phyloP scores from a whole-genome alignment of 2,113 vertebrate genomes.

The Pollachius pollachius region DNA sequence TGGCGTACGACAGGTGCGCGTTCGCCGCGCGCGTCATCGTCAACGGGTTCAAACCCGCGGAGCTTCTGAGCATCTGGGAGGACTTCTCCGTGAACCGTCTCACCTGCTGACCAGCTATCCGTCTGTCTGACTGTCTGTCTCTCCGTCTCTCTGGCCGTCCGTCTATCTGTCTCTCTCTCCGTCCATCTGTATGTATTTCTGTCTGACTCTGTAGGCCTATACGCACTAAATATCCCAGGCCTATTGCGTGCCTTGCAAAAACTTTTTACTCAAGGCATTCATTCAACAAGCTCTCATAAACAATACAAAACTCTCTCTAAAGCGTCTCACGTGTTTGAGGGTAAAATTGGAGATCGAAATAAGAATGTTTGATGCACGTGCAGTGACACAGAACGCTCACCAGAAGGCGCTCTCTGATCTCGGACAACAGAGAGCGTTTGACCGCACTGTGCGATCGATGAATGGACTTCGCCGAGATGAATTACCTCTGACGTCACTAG shows the following conservation, averaged over 20 bases:
- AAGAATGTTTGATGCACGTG: background rate
- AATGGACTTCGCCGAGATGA: too few species aligned
- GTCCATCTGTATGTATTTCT: too few species aligned
- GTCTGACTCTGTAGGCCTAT: background rate
- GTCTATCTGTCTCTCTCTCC: background rate
- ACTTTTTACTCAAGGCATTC: background rate
- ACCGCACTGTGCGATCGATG: too few species aligned
- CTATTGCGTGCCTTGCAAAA: background rate
- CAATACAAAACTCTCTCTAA: background rate
- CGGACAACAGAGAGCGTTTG: background rate
- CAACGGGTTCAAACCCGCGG: conserved; percentile 50
- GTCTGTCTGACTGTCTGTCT: background rate
- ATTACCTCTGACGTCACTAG: too few species aligned
- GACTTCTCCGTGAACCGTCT: conserved; percentile 51
- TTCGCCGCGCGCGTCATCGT: conserved; percentile 56
- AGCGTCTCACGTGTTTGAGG: background rate
- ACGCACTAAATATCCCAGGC: background rate
- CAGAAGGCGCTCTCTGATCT: conserved; percentile 23
- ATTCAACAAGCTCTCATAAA: background rate
- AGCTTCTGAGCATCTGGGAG: conserved; percentile 60
- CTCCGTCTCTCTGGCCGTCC: background rate
- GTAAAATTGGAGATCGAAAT: too few species aligned
- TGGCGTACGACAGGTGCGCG: conserved; percentile 69
- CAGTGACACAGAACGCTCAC: conserved; percentile 19
- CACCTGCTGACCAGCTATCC: conserved; percentile 55